phyloP scores from a whole-genome alignment of 2,797 vertebrate genomes.

The Xenops minutus region DNA sequence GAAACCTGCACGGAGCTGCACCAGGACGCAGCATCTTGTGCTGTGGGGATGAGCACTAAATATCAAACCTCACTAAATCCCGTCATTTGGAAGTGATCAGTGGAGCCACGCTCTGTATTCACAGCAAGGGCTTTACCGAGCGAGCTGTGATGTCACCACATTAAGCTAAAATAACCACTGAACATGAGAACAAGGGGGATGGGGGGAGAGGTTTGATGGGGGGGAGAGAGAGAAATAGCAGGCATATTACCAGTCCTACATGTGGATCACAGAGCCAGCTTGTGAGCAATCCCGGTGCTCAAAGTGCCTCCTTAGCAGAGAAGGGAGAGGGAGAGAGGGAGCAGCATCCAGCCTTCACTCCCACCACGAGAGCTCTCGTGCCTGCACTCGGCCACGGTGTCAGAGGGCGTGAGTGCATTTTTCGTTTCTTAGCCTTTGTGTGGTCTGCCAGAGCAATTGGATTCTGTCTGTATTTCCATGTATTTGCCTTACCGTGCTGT shows the following conservation, averaged over 20 bases:
- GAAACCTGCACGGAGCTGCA: neutral
- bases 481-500: slow-evolving; percentile 38
- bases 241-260: slow-evolving; percentile 84
- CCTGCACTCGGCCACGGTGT: slow-evolving; percentile 45
- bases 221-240: slow-evolving; percentile 74
- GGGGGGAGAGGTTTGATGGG: neutral
- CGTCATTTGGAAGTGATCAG: neutral
- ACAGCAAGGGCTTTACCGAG: slow-evolving; percentile 62
- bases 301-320: slow-evolving; percentile 79
- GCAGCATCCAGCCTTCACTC: slow-evolving; percentile 64
- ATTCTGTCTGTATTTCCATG: slow-evolving; percentile 55
- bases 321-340: slow-evolving; percentile 75
- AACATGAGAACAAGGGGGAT: slow-evolving; percentile 70
- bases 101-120: neutral
- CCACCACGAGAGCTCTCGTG: neutral
- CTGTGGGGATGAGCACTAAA: neutral
- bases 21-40: neutral
- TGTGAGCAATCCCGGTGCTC: slow-evolving; percentile 81
- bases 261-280: slow-evolving; percentile 81
- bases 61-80: neutral
- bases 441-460: slow-evolving; percentile 53
- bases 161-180: slow-evolving; percentile 83
- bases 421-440: slow-evolving; percentile 64
- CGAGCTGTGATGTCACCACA: slow-evolving; percentile 81
- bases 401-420: slow-evolving; percentile 71